A percentile compares a stretch with the other conserved stretches of the same genome.
Conservation (phyloP, 1,140 invertebrate genomes). For the Euborellia annulipes region DNA sequence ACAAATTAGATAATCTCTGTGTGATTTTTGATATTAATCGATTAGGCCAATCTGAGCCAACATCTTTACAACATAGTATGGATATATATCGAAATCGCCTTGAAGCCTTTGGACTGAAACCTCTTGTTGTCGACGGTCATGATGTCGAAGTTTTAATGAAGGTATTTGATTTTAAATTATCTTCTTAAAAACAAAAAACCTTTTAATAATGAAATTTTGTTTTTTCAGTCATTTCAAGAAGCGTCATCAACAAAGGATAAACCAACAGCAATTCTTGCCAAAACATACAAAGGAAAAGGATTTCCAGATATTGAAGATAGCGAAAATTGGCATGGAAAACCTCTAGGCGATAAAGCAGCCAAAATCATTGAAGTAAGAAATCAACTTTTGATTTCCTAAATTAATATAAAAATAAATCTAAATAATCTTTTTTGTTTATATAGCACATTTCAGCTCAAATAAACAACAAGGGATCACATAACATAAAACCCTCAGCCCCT, state of each 20-base stretch:
- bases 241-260: slow-evolving; percentile 58
- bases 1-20: slow-evolving; percentile 93
- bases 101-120: slow-evolving; percentile 85
- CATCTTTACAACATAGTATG: slow-evolving; percentile 82
- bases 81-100: slow-evolving; percentile 75
- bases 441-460: slow-evolving; percentile 47
- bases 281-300: slow-evolving; percentile 90
- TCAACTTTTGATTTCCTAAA: neutral
- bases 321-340: slow-evolving; percentile 96
- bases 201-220: slow-evolving; percentile 2
- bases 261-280: slow-evolving; percentile 86
- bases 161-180: slow-evolving; percentile 23
- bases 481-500: slow-evolving; percentile 42
- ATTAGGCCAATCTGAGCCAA: slow-evolving; percentile 90
- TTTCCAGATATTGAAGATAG: slow-evolving; percentile 79
- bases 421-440: slow-evolving; percentile 17
- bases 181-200: neutral
- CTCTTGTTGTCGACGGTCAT: slow-evolving; percentile 91
- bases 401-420: neutral
- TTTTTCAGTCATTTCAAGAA: slow-evolving; percentile 55
- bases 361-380: slow-evolving; percentile 47
- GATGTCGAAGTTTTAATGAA: slow-evolving; percentile 80
- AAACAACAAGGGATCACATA: slow-evolving; percentile 39
- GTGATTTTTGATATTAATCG: slow-evolving; percentile 96
- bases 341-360: slow-evolving; percentile 65